A percentile compares a stretch with the other conserved stretches of the same genome.
Evolutionary conservation across 2,888 invertebrate species (phyloP).

Genomic region (Hedychridium roseum): DNA sequence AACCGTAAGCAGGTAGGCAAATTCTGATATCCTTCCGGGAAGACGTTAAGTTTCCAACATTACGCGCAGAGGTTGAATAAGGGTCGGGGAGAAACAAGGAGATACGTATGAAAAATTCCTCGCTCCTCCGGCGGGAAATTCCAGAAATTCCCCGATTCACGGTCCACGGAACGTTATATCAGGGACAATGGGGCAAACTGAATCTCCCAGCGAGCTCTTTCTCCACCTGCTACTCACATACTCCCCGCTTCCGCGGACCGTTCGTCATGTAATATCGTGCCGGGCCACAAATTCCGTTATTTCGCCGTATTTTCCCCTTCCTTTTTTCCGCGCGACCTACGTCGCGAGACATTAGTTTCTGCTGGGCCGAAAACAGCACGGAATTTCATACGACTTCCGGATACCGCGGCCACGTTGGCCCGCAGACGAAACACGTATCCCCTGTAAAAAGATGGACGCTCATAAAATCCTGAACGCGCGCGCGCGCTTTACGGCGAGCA

Average conservation of each 20-base stretch:
- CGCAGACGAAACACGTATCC: not conserved
- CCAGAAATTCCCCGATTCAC: constrained; percentile 21
- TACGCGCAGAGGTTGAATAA: too few species aligned
- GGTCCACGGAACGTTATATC: constrained; percentile 19
- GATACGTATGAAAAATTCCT: constrained; percentile 22
- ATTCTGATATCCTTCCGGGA: too few species aligned
- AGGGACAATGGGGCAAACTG: constrained; percentile 25
- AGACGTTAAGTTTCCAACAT: too few species aligned
- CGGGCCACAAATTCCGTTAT: constrained; percentile 14
- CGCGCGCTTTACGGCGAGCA: too few species aligned
- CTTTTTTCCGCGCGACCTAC: not conserved
- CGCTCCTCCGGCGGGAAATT: constrained; percentile 9
- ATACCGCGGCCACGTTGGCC: not conserved
- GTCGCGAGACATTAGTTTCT: not conserved
- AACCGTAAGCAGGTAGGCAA: too few species aligned
- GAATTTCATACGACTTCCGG: not conserved
- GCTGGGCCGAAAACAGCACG: not conserved
- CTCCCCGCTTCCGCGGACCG: constrained; percentile 16
- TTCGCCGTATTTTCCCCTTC: not conserved
- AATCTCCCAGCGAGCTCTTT: constrained; percentile 23
- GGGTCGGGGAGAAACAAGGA: too few species aligned
- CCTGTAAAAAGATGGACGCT: not conserved
- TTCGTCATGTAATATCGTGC: constrained; percentile 18
- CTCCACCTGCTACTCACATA: constrained; percentile 33
- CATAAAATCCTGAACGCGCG: constrained; percentile 7